phyloP scores from a whole-genome alignment of 1,140 invertebrate genomes.

The Eriocheir sinensis region DNA sequence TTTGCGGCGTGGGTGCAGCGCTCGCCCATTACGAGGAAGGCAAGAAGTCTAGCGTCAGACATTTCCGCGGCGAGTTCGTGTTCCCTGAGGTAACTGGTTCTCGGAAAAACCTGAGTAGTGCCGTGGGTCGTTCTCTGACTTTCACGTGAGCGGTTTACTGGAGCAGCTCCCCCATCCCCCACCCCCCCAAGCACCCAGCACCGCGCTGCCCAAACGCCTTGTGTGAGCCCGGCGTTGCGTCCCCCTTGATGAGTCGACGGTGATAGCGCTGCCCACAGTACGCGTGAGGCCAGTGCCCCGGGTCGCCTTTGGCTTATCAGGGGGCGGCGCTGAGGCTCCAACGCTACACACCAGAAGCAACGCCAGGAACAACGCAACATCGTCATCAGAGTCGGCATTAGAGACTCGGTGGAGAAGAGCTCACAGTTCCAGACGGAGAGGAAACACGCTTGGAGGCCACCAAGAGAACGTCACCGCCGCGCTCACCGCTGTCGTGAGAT shows the following conservation, averaged over 20 bases:
- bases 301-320: neutral
- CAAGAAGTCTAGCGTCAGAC: neutral
- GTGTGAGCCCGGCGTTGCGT: no score
- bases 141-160: slow-evolving; percentile 47
- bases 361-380: neutral
- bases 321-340: neutral
- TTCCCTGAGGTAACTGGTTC: slow-evolving; percentile 9
- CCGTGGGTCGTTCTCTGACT: slow-evolving; percentile 32
- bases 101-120: slow-evolving; percentile 9
- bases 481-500: neutral
- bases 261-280: neutral
- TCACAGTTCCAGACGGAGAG: neutral
- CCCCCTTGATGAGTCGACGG: no score
- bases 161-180: neutral
- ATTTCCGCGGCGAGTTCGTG: slow-evolving; percentile 41
- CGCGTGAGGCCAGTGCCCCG: neutral
- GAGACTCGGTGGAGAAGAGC: neutral
- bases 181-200: neutral
- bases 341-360: neutral
- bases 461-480: neutral
- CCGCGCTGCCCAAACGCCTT: neutral
- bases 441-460: neutral
- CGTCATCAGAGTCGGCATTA: neutral
- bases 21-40: neutral
- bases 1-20: neutral